These are phyloP conservation scores for Oreamnos americanus DNA, from an alignment of 2,113 vertebrate genomes.

Conservation along the genomic window DNA sequence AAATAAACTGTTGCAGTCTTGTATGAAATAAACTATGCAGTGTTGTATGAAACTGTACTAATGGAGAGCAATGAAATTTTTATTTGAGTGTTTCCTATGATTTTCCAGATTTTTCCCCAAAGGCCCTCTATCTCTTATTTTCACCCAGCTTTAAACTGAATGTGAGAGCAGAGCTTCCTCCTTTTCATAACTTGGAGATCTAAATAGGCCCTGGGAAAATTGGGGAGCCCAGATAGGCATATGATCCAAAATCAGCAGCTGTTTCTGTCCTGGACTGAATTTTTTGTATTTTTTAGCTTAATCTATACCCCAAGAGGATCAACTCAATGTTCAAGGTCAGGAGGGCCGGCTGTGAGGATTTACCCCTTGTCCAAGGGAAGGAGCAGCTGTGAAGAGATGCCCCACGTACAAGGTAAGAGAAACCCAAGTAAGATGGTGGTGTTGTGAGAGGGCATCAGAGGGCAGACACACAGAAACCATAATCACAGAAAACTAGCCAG, in stretches of 20 bases:
- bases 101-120: neutral
- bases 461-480: too few species aligned
- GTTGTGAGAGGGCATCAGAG: too few species aligned
- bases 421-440: too few species aligned
- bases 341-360: accelerated
- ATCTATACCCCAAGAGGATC: neutral
- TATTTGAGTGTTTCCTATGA: neutral
- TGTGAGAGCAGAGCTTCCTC: neutral
- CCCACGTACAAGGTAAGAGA: accelerated
- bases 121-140: neutral
- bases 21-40: neutral
- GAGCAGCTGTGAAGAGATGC: too few species aligned
- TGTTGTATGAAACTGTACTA: neutral
- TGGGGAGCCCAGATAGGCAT: neutral
- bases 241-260: neutral
- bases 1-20: neutral
- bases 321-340: too few species aligned
- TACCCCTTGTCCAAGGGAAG: too few species aligned
- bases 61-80: neutral
- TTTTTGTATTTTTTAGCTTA: neutral
- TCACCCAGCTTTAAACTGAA: neutral
- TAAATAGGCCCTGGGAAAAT: neutral
- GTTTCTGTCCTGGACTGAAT: neutral
- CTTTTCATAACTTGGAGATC: neutral
- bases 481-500: too few species aligned